phyloP scores from a whole-genome alignment of 2,113 vertebrate species.

The Abramis brama region DNA sequence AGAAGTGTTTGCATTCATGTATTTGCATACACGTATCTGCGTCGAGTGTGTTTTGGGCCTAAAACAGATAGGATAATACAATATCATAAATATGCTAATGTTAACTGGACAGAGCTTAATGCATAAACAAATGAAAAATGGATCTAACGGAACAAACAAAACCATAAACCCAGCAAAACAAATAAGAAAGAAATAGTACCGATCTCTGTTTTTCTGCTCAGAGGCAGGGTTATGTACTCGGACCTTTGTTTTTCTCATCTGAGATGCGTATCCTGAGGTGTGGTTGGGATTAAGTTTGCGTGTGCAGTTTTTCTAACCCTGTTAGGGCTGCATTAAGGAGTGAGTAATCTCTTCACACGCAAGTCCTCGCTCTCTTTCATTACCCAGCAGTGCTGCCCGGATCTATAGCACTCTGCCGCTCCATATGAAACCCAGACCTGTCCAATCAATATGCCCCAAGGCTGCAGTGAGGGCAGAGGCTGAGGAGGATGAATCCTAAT shows the following conservation, averaged over 20 bases:
- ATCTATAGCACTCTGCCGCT: constrained; percentile 41
- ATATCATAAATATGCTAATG: not conserved
- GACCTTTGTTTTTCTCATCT: constrained; percentile 34
- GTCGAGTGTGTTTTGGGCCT: not conserved
- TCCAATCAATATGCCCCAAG: constrained; percentile 79
- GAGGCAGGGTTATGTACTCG: constrained; percentile 24
- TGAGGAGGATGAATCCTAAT: constrained; percentile 78
- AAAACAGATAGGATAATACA: not conserved
- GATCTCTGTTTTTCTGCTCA: constrained; percentile 1
- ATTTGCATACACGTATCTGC: not conserved
- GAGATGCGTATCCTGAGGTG: constrained; percentile 21
- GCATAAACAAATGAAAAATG: not conserved
- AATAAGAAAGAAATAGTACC: not conserved
- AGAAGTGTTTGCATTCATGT: not conserved
- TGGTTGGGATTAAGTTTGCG: constrained; percentile 52
- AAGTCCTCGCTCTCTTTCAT: constrained; percentile 43
- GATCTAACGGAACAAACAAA: not conserved
- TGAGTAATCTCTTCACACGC: constrained; percentile 46
- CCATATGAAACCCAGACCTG: constrained; percentile 53
- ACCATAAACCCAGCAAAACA: not conserved
- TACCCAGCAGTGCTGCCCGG: constrained; percentile 32
- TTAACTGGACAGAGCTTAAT: not conserved
- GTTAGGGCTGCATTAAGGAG: constrained; percentile 53
- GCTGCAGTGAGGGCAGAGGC: constrained; percentile 66
- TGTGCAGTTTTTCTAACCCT: constrained; percentile 54